Evolutionary conservation across 2,113 vertebrate genomes (phyloP).

Genomic region (Poecile atricapillus): DNA sequence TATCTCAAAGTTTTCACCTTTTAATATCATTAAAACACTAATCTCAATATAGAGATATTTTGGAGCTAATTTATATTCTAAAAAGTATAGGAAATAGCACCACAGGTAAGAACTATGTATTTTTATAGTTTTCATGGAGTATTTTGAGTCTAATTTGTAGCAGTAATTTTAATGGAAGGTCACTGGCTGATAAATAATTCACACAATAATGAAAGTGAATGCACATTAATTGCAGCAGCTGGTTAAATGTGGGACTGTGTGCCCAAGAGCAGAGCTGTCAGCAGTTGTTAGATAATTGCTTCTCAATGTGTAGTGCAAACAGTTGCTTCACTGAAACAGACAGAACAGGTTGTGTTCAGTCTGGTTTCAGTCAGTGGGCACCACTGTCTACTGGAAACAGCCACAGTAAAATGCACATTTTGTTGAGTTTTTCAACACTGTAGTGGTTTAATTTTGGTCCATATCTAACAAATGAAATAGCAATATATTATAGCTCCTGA

Average conservation of each 20-base stretch:
- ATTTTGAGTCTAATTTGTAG: neutral
- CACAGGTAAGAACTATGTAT: neutral
- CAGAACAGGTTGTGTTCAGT: neutral
- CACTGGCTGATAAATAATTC: neutral
- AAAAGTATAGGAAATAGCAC: neutral
- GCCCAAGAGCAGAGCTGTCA: conserved; percentile 24
- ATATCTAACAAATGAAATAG: neutral
- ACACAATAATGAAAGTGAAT: neutral
- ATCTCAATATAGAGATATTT: neutral
- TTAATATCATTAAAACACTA: neutral
- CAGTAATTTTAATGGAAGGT: neutral
- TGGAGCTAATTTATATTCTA: neutral
- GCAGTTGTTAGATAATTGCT: conserved; percentile 52
- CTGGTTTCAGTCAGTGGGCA: neutral
- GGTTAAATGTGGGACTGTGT: neutral
- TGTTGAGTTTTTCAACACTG: neutral
- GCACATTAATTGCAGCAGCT: conserved; percentile 14
- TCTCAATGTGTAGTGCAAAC: neutral
- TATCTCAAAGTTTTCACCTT: neutral
- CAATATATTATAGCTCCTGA: neutral
- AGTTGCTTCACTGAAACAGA: neutral
- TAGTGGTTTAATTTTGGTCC: neutral
- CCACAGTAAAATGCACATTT: neutral
- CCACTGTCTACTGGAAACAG: neutral
- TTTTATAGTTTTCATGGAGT: neutral